Percentiles rank a stretch among this genome's conserved stretches.
Conservation (phyloP, 2,797 vertebrate species). For the Picus viridis region DNA sequence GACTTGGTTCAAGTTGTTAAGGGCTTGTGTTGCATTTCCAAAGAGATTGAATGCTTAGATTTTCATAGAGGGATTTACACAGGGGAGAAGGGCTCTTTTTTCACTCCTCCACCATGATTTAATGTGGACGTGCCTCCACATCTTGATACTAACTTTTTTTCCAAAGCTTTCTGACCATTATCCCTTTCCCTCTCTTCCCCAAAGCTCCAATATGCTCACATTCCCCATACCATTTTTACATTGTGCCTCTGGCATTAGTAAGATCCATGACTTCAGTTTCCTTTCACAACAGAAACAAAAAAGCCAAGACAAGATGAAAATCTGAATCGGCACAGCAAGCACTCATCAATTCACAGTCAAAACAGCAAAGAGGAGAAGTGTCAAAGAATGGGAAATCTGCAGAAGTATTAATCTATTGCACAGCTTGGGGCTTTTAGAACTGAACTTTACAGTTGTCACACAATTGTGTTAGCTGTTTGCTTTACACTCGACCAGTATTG, state of each 20-base stretch:
- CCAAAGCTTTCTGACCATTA: neutral
- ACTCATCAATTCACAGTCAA: neutral
- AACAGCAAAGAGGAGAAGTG: neutral
- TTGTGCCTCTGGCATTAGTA: neutral
- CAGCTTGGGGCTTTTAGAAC: neutral
- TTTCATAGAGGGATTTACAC: neutral
- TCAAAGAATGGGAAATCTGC: neutral
- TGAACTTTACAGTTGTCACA: neutral
- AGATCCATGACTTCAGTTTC: neutral
- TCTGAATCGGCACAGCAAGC: neutral
- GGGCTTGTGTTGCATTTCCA: neutral
- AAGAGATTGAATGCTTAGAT: neutral
- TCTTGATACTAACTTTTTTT: neutral
- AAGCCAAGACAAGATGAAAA: neutral
- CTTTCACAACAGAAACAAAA: neutral
- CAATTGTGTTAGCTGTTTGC: neutral
- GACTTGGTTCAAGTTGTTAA: neutral
- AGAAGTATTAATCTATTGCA: neutral
- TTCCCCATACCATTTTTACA: neutral
- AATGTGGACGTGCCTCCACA: neutral
- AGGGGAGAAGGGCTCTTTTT: neutral
- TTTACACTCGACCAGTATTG: neutral
- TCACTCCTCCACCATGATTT: neutral
- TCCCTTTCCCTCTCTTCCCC: neutral
- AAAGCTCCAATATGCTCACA: neutral